phyloP scores from a whole-genome alignment of 2,113 vertebrate species.

The Tichodroma muraria region DNA sequence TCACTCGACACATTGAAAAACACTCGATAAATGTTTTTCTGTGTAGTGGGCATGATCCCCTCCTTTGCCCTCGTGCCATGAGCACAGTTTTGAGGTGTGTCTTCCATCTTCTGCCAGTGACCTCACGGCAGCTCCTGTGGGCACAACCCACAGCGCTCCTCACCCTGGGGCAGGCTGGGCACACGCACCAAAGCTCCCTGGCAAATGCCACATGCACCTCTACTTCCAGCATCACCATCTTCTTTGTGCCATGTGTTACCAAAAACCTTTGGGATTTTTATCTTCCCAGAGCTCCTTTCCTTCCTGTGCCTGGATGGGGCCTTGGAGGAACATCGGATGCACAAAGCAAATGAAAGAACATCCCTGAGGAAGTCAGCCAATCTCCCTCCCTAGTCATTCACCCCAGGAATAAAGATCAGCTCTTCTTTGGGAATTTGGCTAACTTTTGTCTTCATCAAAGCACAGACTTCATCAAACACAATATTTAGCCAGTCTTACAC shows the following conservation, averaged over 20 bases:
- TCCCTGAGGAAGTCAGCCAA: not conserved
- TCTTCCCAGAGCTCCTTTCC: not conserved
- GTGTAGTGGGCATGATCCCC: not conserved
- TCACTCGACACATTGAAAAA: not conserved
- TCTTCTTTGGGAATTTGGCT: not conserved
- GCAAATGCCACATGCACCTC: not conserved
- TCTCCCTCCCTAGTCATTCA: not conserved
- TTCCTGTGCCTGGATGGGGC: not conserved
- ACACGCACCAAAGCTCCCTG: rapidly evolving
- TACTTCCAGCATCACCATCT: not conserved
- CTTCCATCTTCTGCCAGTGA: not conserved
- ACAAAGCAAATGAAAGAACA: not conserved
- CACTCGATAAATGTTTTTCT: not conserved
- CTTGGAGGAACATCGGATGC: not conserved
- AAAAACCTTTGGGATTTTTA: not conserved
- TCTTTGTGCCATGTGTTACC: not conserved
- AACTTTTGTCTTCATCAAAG: not conserved
- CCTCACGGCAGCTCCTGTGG: not conserved
- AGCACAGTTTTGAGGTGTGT: not conserved
- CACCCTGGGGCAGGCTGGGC: rapidly evolving
- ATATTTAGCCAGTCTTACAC: not conserved
- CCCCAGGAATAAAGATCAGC: not conserved
- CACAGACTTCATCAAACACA: not conserved
- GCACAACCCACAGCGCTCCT: rapidly evolving
- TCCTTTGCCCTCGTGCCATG: not conserved